Evolutionary conservation across 2,888 invertebrate species (phyloP), one percentile per base, ranked within the genome.

Genomic region (Watsonalla binaria): DNA sequence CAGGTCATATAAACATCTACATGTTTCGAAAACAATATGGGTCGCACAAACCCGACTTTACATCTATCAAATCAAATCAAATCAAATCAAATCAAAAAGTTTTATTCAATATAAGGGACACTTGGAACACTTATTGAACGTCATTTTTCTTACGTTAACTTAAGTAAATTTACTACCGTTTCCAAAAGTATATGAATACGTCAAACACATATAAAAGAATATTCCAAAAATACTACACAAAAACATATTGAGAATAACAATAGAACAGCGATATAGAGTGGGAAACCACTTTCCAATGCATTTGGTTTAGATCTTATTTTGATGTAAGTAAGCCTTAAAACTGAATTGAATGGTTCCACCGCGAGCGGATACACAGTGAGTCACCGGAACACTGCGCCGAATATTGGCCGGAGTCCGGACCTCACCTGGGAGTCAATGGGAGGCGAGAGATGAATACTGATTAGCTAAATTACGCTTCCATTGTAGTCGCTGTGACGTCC

Each of bases 301-400:
- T 49, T 56, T 39, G 54, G 53, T 46, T 35, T 51, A 51, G 35
- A 37, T 42, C 51, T 61, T 62, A 65, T 63, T 58, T 45, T 5
- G 11, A 48, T 51, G 5, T 33, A 0, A 6, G 46, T 60, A 73
- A 53, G 56, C 66, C 65, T 62, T 58, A 54, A 52, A 63, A 58
- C 66, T 14, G 57, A 51, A 53, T 52, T 51, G 14, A 37, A 13
- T 9, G 35, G 9, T n/a, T 35, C 14, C 45, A 54, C 52, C 52
- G 56, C 59, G 51, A 66, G 68, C 78, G 82, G 82, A 82, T 77
- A 72, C 70, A 55, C 59, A 45, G 59, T 86, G 86, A 86, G 68
- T 88, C 87, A 88, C 86, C 86, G 86, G 86, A 86, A 85, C 83
- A 75, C 67, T 70, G 76, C 68, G 74, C 76, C 79, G 75, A 77